A percentile compares a stretch with the other conserved stretches of the same genome.
Conservation (phyloP, 1,140 invertebrate species). For the Drosophila equinoxialis region DNA sequence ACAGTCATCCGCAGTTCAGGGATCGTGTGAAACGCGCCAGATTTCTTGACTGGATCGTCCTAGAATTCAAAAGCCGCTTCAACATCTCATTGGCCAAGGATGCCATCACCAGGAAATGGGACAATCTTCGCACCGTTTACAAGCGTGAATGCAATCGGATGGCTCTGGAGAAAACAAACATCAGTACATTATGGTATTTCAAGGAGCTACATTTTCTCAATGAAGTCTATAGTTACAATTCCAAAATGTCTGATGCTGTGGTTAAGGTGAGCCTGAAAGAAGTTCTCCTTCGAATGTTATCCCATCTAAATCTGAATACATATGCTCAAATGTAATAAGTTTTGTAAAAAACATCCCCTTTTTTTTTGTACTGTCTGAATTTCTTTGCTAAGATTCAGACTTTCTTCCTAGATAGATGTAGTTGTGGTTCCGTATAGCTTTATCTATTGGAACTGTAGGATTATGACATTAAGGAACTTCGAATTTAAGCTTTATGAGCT, state of each 20-base stretch:
- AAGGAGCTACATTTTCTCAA: constrained; percentile 79
- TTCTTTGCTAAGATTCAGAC: too few relatives aligned
- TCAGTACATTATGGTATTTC: constrained; percentile 79
- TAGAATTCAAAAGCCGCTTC: constrained; percentile 75
- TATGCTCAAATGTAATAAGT: too few relatives aligned
- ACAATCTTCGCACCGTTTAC: constrained; percentile 77
- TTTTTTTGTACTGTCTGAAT: too few relatives aligned
- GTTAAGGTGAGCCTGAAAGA: constrained; percentile 57
- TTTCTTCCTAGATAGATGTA: too few relatives aligned
- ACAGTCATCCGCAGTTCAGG: constrained; percentile 74
- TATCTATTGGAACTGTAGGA: too few relatives aligned
- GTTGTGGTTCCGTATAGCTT: too few relatives aligned
- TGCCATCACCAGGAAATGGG: constrained; percentile 79
- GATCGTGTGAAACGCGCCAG: constrained; percentile 72
- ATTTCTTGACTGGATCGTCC: constrained; percentile 77
- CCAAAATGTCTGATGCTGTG: constrained; percentile 75
- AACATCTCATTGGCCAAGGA: constrained; percentile 75
- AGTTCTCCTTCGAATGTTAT: too few relatives aligned
- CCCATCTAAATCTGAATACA: too few relatives aligned
- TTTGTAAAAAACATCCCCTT: too few relatives aligned
- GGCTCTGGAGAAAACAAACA: constrained; percentile 75
- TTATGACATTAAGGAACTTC: too few relatives aligned
- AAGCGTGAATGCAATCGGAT: constrained; percentile 82
- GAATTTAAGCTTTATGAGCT: too few relatives aligned
- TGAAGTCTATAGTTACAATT: constrained; percentile 76